Evolutionary conservation across 2,888 invertebrate genomes (phyloP).

Genomic region (Pharmacophagus antenor): DNA sequence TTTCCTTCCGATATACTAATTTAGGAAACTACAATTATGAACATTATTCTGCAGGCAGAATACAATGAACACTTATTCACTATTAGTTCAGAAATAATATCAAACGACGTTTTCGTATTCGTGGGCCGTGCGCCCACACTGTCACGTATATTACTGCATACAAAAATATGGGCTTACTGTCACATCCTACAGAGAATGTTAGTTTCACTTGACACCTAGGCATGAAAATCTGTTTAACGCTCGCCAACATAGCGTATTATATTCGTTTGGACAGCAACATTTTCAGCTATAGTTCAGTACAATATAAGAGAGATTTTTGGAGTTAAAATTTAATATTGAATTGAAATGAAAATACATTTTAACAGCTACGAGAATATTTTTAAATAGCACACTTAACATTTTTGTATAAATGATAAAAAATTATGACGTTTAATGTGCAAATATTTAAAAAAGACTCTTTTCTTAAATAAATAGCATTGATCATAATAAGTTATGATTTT

Average conservation of each 20-base stretch:
- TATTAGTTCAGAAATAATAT: background rate
- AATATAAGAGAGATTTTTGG: background rate
- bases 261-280: slow-evolving; percentile 3
- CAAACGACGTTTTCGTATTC: background rate
- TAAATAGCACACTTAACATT: too few relatives aligned
- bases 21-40: background rate
- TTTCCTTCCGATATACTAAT: background rate
- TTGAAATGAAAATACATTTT: too few relatives aligned
- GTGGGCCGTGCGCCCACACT: background rate
- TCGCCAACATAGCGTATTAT: slow-evolving; percentile 1
- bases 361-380: too few relatives aligned
- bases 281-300: background rate
- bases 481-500: too few relatives aligned
- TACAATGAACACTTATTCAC: too few relatives aligned
- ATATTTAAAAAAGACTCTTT: too few relatives aligned
- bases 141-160: background rate
- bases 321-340: background rate
- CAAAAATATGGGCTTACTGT: slow-evolving; percentile 19
- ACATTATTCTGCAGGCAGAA: background rate
- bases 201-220: slow-evolving; percentile 14
- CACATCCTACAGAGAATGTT: slow-evolving; percentile 14
- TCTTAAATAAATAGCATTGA: too few relatives aligned
- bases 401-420: too few relatives aligned
- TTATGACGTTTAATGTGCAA: too few relatives aligned
- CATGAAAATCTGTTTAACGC: slow-evolving; percentile 16